phyloP scores from a whole-genome alignment of 1,140 invertebrate genomes.

The Dendroctonus ponderosae region DNA sequence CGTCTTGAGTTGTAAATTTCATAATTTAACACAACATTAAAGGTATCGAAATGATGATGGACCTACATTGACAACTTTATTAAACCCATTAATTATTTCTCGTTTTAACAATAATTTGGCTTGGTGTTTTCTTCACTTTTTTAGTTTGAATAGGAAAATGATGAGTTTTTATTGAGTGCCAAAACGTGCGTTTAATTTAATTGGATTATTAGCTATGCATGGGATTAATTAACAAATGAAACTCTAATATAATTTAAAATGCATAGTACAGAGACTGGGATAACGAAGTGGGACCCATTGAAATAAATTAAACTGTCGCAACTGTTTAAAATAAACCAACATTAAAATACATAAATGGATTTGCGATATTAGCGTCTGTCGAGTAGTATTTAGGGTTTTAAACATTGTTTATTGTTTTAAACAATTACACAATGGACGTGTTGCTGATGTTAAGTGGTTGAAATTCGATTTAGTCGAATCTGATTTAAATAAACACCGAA shows the following conservation, averaged over 20 bases:
- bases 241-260: too few species aligned
- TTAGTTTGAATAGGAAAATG: too few species aligned
- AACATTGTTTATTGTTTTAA: slow-evolving; percentile 30
- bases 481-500: slow-evolving; percentile 15
- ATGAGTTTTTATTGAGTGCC: too few species aligned
- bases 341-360: slow-evolving; percentile 24
- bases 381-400: slow-evolving; percentile 28
- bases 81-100: too few species aligned
- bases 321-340: slow-evolving; percentile 19
- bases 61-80: too few species aligned
- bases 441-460: slow-evolving; percentile 21
- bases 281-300: slow-evolving; percentile 1
- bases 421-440: slow-evolving; percentile 21
- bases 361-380: slow-evolving; percentile 28
- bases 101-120: too few species aligned
- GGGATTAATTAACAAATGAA: too few species aligned
- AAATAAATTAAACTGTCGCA: slow-evolving; percentile 24
- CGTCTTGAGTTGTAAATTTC: slow-evolving; percentile 6
- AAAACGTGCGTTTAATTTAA: too few species aligned
- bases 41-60: neutral
- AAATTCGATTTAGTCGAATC: slow-evolving; percentile 21
- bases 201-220: too few species aligned
- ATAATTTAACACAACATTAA: slow-evolving; percentile 3
- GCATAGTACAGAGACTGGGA: too few species aligned
- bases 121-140: too few species aligned